These are phyloP conservation scores for Laterallus jamaicensis DNA, from an alignment of 2,113 vertebrate genomes.

Conservation along the genomic window DNA sequence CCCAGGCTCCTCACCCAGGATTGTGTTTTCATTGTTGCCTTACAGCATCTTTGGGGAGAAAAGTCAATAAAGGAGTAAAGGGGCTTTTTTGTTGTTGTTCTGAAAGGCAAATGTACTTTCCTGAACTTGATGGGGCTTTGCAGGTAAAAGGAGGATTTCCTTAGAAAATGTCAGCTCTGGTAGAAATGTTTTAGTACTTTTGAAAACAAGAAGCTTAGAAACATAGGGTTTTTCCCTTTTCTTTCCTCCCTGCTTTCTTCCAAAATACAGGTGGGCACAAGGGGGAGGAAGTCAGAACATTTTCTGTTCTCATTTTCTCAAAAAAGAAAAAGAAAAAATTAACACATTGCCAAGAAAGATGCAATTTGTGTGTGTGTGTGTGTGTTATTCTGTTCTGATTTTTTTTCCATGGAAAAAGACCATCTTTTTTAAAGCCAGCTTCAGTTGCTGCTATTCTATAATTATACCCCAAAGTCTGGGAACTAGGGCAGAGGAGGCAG, in stretches of 20 bases:
- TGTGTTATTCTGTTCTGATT: background rate
- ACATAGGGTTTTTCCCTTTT: background rate
- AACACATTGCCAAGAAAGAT: background rate
- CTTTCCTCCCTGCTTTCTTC: background rate
- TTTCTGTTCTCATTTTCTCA: background rate
- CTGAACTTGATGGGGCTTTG: background rate
- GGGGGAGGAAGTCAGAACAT: background rate
- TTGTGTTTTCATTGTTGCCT: background rate
- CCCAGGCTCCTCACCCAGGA: background rate
- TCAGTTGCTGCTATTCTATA: slow-evolving; percentile 33
- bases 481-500: slow-evolving; percentile 41
- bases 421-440: background rate
- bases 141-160: slow-evolving; percentile 6
- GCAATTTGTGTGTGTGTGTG: background rate
- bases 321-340: background rate
- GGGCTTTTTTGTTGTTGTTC: background rate
- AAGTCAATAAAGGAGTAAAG: background rate
- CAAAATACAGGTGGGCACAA: background rate
- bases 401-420: slow-evolving; percentile 10
- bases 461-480: slow-evolving; percentile 48
- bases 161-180: background rate
- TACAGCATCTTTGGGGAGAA: background rate
- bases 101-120: background rate
- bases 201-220: slow-evolving; percentile 4
- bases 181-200: background rate